These are phyloP conservation scores for Delphinus delphis DNA, from an alignment of 2,113 vertebrate genomes.

Conservation along the genomic window DNA sequence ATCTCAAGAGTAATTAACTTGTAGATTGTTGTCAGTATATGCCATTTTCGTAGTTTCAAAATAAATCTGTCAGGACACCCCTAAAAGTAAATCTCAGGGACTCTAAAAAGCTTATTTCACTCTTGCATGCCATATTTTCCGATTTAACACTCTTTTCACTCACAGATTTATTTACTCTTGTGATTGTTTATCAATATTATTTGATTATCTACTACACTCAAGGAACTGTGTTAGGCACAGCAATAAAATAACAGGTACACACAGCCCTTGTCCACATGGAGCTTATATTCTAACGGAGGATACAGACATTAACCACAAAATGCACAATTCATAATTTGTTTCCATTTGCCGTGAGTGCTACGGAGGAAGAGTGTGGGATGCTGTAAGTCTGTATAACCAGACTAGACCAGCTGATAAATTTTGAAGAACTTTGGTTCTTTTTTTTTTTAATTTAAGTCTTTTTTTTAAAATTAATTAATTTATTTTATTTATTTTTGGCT, in stretches of 20 bases:
- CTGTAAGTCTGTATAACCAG: not conserved
- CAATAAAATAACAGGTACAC: not conserved
- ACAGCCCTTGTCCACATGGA: not conserved
- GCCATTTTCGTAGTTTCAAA: not conserved
- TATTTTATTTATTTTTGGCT: too few species aligned
- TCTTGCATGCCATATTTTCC: not conserved
- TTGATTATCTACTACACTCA: not conserved
- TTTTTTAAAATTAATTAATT: too few species aligned
- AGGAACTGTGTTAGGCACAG: not conserved
- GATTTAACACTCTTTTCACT: not conserved
- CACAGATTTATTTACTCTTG: not conserved
- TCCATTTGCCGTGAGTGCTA: not conserved
- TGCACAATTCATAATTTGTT: not conserved
- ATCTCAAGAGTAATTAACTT: constrained; percentile 44
- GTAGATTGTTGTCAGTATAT: not conserved
- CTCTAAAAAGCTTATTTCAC: not conserved
- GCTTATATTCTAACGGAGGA: not conserved
- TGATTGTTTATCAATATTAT: not conserved
- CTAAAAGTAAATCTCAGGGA: not conserved
- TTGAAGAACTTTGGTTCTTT: not conserved
- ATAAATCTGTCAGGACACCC: not conserved
- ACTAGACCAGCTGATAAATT: not conserved
- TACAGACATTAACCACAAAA: not conserved
- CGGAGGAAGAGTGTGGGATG: not conserved
- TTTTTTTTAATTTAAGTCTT: too few species aligned